Conservation (phyloP, 2,888 invertebrate species). For the Eupeodes latifasciatus region DNA sequence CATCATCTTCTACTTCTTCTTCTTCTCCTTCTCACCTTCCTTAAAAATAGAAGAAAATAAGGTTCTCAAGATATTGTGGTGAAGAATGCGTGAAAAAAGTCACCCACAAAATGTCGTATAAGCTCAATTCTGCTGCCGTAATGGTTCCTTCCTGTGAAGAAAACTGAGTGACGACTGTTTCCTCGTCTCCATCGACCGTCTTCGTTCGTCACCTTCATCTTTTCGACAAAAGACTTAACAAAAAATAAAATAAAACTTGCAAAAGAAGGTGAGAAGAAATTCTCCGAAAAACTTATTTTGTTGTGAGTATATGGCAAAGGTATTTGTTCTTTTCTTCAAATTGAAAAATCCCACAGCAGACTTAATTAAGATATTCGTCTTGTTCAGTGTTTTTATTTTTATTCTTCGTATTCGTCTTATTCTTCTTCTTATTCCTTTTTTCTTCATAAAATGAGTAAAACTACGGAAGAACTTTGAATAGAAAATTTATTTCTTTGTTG, state of each 20-base stretch:
- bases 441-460: not conserved
- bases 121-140: slow-evolving; percentile 44
- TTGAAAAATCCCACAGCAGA: slow-evolving; percentile 68
- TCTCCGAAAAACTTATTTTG: slow-evolving; percentile 41
- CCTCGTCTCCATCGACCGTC: not conserved
- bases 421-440: not conserved
- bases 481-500: slow-evolving; percentile 38
- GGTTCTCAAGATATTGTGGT: slow-evolving; percentile 48
- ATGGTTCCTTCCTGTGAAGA: slow-evolving; percentile 46
- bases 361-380: slow-evolving; percentile 74
- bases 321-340: slow-evolving; percentile 56
- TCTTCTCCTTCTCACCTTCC: not conserved
- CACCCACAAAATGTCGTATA: not conserved
- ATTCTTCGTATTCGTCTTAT: not conserved
- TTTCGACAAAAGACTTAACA: slow-evolving; percentile 11
- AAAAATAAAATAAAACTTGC: not conserved
- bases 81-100: slow-evolving; percentile 64
- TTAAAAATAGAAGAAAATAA: not conserved
- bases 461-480: slow-evolving; percentile 61
- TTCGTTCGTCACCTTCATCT: not conserved
- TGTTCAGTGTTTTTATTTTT: slow-evolving; percentile 11
- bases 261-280: slow-evolving; percentile 19
- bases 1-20: not conserved
- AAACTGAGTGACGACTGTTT: slow-evolving; percentile 30
- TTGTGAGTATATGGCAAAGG: slow-evolving; percentile 14